phyloP scores from a whole-genome alignment of 2,888 invertebrate genomes.

The Phanerotoma sp. region DNA sequence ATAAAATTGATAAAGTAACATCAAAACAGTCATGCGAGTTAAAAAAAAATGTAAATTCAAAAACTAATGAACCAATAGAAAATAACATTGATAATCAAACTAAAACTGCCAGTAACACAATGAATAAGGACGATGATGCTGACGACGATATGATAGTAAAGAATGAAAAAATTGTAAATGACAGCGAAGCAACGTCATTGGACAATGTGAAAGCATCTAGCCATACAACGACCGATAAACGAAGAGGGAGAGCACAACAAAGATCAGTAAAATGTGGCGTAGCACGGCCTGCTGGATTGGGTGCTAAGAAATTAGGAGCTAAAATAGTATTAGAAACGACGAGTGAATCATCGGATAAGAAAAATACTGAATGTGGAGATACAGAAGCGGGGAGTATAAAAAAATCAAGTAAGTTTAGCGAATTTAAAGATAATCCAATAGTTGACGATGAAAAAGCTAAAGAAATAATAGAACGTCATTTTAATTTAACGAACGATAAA shows the following conservation, averaged over 20 bases:
- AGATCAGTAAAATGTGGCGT: constrained; percentile 19
- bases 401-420: constrained; percentile 39
- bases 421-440: constrained; percentile 62
- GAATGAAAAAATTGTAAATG: neutral
- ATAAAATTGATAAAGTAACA: too few species aligned
- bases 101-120: too few species aligned
- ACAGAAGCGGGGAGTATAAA: constrained; percentile 20
- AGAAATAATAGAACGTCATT: constrained; percentile 26
- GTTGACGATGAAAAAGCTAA: constrained; percentile 51
- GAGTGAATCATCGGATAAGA: constrained; percentile 10
- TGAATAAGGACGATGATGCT: too few species aligned
- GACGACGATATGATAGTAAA: neutral
- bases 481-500: constrained; percentile 12
- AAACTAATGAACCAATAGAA: too few species aligned
- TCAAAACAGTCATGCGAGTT: too few species aligned
- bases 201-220: too few species aligned
- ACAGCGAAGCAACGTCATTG: neutral
- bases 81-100: too few species aligned
- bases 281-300: too few species aligned
- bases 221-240: too few species aligned
- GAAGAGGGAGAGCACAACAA: neutral
- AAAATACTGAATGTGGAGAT: neutral
- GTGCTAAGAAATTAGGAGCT: constrained; percentile 38
- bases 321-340: constrained; percentile 22
- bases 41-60: too few species aligned